Conservation (phyloP, 2,113 vertebrate genomes). For the Hyperoodon ampullatus region DNA sequence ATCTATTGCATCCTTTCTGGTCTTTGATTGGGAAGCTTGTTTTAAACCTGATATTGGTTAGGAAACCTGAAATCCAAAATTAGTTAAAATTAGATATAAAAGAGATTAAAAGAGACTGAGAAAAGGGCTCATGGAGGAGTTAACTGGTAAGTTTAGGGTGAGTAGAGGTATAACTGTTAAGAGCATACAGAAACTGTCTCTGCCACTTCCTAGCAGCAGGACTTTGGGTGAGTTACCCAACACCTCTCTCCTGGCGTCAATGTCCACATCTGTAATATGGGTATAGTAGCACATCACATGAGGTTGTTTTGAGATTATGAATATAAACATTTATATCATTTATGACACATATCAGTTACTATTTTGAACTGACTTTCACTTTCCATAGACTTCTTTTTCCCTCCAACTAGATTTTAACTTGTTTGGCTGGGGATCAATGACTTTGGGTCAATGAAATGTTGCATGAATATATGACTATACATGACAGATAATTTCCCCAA, state of each 20-base stretch:
- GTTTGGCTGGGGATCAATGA: not conserved
- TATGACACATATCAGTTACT: not conserved
- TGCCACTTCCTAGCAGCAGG: too few species aligned
- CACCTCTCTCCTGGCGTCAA: not conserved
- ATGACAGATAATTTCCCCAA: not conserved
- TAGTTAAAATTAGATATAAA: not conserved
- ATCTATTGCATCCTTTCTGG: not conserved
- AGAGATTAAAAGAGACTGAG: not conserved
- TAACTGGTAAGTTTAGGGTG: not conserved
- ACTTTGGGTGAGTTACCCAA: not conserved
- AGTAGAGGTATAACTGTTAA: not conserved
- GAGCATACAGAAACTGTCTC: not conserved
- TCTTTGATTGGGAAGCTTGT: not conserved
- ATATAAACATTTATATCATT: not conserved
- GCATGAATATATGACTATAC: not conserved
- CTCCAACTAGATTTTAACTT: not conserved
- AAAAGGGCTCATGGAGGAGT: not conserved
- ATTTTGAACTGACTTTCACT: not conserved
- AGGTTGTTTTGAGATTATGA: not conserved
- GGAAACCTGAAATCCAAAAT: not conserved
- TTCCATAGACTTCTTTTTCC: not conserved
- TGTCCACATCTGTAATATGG: not conserved
- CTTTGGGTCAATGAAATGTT: not conserved
- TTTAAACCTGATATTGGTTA: not conserved
- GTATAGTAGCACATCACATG: not conserved